Percentiles rank a stretch among this genome's conserved stretches.
These are phyloP conservation scores for Cloeon dipterum DNA, from an alignment of 2,888 invertebrate species.

Conservation along the genomic window DNA sequence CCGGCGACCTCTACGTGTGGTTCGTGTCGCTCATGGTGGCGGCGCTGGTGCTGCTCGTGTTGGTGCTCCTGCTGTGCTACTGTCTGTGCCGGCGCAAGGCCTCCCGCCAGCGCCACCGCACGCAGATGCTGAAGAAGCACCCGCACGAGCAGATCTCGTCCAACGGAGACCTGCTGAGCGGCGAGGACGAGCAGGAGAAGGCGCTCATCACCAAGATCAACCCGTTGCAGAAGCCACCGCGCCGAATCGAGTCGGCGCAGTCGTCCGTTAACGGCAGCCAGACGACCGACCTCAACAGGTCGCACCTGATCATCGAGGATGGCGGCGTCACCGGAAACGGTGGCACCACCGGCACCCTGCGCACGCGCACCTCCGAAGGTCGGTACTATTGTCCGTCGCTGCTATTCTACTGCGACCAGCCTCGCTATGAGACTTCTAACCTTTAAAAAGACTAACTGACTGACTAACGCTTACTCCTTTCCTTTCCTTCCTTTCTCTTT, in stretches of 20 bases:
- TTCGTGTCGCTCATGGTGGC: not conserved
- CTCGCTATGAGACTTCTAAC: not conserved
- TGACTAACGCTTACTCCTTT: not conserved
- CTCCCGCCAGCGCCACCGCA: not conserved
- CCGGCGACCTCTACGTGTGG: not conserved
- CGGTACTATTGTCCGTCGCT: conserved; percentile 2
- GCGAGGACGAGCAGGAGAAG: conserved; percentile 53
- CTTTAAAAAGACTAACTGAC: no score
- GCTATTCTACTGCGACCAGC: conserved; percentile 1
- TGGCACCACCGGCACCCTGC: conserved; percentile 1
- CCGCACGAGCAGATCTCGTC: conserved; percentile 18
- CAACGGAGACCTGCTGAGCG: conserved; percentile 34
- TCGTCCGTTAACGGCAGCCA: conserved; percentile 33
- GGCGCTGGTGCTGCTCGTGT: conserved; percentile 4
- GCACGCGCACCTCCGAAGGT: not conserved
- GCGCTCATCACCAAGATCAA: conserved; percentile 63
- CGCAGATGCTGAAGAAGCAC: conserved; percentile 3
- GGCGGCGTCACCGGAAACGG: not conserved
- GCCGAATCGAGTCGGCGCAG: conserved; percentile 33
- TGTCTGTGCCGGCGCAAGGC: conserved; percentile 6
- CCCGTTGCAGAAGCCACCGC: conserved; percentile 61
- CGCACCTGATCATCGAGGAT: conserved; percentile 33
- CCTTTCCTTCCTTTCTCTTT: conserved; percentile 1
- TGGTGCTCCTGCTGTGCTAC: conserved; percentile 10
- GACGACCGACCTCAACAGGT: conserved; percentile 59